phyloP scores from a whole-genome alignment of 2,888 invertebrate genomes.

The Sphaeridia pumilis region DNA sequence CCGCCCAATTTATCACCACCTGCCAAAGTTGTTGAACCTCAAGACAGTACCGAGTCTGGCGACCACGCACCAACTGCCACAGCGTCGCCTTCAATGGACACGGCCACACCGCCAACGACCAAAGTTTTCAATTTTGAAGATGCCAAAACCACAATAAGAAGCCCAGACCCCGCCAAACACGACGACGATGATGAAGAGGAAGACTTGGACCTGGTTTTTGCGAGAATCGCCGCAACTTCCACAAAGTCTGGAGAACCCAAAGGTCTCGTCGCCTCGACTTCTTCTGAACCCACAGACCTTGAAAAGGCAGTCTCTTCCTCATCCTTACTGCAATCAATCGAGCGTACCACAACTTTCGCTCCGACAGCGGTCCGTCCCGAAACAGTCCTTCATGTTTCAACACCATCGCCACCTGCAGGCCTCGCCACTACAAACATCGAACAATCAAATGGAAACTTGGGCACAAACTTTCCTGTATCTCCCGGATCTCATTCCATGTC shows the following conservation, averaged over 20 bases:
- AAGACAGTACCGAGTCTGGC: too few relatives aligned
- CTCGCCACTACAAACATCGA: conserved; percentile 52
- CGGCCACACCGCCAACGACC: too few relatives aligned
- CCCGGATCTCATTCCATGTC: conserved; percentile 17
- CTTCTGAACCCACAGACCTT: conserved; percentile 21
- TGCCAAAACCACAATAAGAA: not conserved
- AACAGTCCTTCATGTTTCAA: conserved; percentile 15
- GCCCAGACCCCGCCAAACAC: conserved; percentile 5
- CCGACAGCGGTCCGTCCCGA: conserved; percentile 14
- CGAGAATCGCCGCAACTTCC: conserved; percentile 1
- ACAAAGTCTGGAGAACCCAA: not conserved
- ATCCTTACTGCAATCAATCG: conserved; percentile 15
- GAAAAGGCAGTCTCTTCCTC: conserved; percentile 26
- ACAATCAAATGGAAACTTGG: conserved; percentile 47
- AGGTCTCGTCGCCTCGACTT: not conserved
- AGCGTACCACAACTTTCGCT: conserved; percentile 4
- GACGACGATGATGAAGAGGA: conserved; percentile 11
- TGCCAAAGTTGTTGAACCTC: too few relatives aligned
- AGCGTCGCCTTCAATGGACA: too few relatives aligned
- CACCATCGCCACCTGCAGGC: conserved; percentile 48
- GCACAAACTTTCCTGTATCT: conserved; percentile 11
- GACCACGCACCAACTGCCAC: too few relatives aligned
- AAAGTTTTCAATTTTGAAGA: not conserved
- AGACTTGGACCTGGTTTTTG: conserved; percentile 1
- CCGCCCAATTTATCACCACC: too few relatives aligned